Percentiles rank a stretch among this genome's conserved stretches.
Conservation (phyloP, 1,140 invertebrate genomes). For the Listronotus bonariensis region DNA sequence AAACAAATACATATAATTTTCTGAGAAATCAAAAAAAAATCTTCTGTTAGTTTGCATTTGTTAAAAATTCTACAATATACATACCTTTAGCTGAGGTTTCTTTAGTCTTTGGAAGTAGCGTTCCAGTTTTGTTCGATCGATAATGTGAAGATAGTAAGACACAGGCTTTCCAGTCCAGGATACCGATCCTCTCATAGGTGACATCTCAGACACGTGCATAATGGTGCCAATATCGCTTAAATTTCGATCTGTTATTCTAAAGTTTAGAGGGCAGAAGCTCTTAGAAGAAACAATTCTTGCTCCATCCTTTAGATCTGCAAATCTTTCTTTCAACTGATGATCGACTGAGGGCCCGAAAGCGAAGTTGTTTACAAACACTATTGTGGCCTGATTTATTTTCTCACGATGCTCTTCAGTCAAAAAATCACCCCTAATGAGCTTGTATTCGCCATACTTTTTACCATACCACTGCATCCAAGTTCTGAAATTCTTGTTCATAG, state of each 20-base stretch:
- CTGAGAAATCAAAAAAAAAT: no score
- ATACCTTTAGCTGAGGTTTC: slow-evolving; percentile 80
- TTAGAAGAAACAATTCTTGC: slow-evolving; percentile 98
- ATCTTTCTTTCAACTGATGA: slow-evolving; percentile 94
- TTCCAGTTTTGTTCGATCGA: slow-evolving; percentile 94
- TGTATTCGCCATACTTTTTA: slow-evolving; percentile 89
- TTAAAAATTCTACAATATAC: slow-evolving; percentile 44
- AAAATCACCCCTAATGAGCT: slow-evolving; percentile 93
- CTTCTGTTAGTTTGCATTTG: not conserved
- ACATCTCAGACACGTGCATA: slow-evolving; percentile 96
- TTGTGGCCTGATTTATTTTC: slow-evolving; percentile 87
- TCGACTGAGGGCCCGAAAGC: slow-evolving; percentile 96
- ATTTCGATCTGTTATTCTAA: slow-evolving; percentile 92
- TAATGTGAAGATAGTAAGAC: slow-evolving; percentile 96
- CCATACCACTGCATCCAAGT: slow-evolving; percentile 98
- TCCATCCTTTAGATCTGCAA: slow-evolving; percentile 94
- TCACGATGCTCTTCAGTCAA: slow-evolving; percentile 88
- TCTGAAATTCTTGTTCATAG: slow-evolving; percentile 87
- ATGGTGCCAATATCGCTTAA: slow-evolving; percentile 95
- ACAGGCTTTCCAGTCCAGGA: slow-evolving; percentile 99
- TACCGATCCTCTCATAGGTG: slow-evolving; percentile 91
- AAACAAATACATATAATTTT: no score
- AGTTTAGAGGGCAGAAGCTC: slow-evolving; percentile 96
- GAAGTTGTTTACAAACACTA: slow-evolving; percentile 99
- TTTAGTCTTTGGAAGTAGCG: slow-evolving; percentile 92